Evolutionary conservation across 2,113 vertebrate species (phyloP).

Genomic region (Gallinago jamesoni): DNA sequence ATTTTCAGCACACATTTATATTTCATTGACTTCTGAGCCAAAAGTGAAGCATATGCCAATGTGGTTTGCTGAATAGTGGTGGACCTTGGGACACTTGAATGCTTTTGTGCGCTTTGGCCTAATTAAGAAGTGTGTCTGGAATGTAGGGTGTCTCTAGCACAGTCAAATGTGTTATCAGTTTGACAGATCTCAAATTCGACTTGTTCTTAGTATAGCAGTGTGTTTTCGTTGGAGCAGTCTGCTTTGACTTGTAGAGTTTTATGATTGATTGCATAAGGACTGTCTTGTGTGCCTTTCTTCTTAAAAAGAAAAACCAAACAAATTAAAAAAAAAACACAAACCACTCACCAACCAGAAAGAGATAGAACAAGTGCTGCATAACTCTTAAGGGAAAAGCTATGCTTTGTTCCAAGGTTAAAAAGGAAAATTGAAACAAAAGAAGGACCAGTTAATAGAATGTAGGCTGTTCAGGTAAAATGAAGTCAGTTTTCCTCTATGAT

Average conservation of each 20-base stretch:
- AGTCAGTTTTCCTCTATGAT: constrained; percentile 4
- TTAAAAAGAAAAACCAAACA: background rate
- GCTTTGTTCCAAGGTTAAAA: constrained; percentile 19
- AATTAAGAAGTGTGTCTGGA: background rate
- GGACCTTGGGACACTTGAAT: background rate
- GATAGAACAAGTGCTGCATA: background rate
- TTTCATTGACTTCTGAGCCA: background rate
- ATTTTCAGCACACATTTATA: background rate
- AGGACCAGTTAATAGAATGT: background rate
- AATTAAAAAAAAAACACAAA: background rate
- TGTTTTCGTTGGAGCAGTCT: background rate
- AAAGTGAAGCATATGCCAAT: background rate
- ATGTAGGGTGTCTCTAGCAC: background rate
- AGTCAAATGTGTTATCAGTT: background rate
- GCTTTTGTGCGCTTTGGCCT: background rate
- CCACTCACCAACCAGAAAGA: background rate
- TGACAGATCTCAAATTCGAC: background rate
- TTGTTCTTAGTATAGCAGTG: background rate
- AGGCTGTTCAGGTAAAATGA: constrained; percentile 29
- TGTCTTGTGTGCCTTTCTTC: background rate
- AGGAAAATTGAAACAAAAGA: background rate
- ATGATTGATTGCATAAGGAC: background rate
- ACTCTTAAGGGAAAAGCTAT: background rate
- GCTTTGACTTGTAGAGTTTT: background rate
- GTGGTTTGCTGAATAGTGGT: background rate